Base-by-base conservation (phyloP, 2,888 invertebrate genomes). In the Oconnorella tubifera region DNA sequence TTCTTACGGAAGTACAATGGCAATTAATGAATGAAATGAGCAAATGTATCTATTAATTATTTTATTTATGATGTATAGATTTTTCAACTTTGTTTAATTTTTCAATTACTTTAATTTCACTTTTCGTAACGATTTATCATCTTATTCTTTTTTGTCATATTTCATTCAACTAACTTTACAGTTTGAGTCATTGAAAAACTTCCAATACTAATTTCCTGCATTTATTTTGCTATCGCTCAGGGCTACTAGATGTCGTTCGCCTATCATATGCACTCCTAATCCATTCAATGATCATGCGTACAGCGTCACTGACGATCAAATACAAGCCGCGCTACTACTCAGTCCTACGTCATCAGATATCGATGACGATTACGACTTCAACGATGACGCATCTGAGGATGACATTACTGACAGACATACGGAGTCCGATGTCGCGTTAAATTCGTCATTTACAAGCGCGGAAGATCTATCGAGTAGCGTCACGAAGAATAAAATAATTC, bases 261-360 rank as follows among this genome's bases (percentile, higher is more conserved):
- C 58, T n/a, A 50, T 63, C 10, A 55, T 63, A 25, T 53, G 55
- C 33, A 63, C 63, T 4, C 25, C 89, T 62, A 90, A 90, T 75
- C 91, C 92, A 0, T 92, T 91, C 82, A 91, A 92, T 83, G 95
- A 95, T 85, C 94, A 95, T 83, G 92, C 92, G 61, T 95, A 94
- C 84, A 92, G 91, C 69, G 77, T 78, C 56, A 75, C 75, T 1
- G 72, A 61, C 27, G 63, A 60, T 57, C 40, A 63, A 23, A 69
- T 64, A 68, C 68, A 59, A 66, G 75, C 28, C 70, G 72, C 56
- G 69, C 68, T 10, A 28, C 60, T 60, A 19, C 49, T 60, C 48
- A 50, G 33, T 72, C 76, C 78, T 1, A 85, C 78, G 0, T 74
- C 74, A 2, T 81, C 81, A n/a, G 80, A 80, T 32, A 79, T 81